Conservation (phyloP, 2,113 vertebrate genomes). For the Pimephales promelas region DNA sequence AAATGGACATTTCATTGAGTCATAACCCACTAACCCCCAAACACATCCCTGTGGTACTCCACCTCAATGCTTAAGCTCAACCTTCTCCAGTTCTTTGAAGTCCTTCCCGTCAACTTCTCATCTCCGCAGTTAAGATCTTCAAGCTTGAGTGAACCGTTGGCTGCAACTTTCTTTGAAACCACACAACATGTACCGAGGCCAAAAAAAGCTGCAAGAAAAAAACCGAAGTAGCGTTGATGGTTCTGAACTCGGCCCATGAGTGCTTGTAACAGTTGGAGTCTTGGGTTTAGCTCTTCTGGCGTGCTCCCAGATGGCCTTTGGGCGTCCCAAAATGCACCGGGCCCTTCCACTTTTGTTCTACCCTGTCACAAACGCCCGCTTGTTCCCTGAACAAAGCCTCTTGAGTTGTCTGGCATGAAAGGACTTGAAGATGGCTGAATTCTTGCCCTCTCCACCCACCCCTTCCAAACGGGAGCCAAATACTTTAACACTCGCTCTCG, state of each 20-base stretch:
- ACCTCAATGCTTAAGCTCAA: conserved; percentile 20
- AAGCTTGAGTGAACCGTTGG: conserved; percentile 36
- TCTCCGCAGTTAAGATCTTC: conserved; percentile 42
- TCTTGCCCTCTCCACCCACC: conserved; percentile 44
- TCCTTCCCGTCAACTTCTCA: neutral
- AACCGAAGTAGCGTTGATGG: conserved; percentile 17
- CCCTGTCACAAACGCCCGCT: conserved; percentile 56
- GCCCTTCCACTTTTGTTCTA: conserved; percentile 49
- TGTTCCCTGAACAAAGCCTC: conserved; percentile 61
- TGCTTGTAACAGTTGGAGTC: conserved; percentile 44
- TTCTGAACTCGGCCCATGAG: conserved; percentile 15
- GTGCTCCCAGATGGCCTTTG: conserved; percentile 47
- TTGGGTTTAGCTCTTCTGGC: conserved; percentile 49
- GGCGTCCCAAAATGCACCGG: conserved; percentile 50
- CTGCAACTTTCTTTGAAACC: conserved; percentile 25
- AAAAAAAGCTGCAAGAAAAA: conserved; percentile 28
- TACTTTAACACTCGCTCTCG: conserved; percentile 46
- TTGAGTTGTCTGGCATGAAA: conserved; percentile 60
- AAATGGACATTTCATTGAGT: conserved; percentile 23
- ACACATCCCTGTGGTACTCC: neutral
- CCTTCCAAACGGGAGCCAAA: conserved; percentile 51
- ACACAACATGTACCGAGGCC: conserved; percentile 13
- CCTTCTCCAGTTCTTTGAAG: conserved; percentile 23
- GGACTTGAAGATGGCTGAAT: conserved; percentile 51
- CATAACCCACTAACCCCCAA: neutral